Evolutionary conservation across 2,113 vertebrate species (phyloP).

Genomic region (Mesembrinibis cayennensis): DNA sequence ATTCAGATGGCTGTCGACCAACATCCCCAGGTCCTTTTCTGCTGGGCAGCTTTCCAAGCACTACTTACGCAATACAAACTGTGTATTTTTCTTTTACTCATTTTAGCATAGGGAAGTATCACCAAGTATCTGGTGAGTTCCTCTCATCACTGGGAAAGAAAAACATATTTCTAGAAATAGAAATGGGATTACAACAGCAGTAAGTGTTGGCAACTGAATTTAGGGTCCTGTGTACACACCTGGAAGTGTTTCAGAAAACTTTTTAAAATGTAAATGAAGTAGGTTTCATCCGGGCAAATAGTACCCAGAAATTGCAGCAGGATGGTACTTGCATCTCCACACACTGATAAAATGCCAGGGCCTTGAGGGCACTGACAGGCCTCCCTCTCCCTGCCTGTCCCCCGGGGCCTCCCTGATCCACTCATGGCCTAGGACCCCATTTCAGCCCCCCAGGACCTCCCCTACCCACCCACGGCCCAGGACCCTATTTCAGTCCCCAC

Average conservation of each 20-base stretch:
- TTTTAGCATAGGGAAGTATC: neutral
- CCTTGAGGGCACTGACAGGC: accelerated
- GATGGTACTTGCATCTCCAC: neutral
- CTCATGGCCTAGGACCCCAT: too few relatives aligned
- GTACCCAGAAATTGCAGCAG: neutral
- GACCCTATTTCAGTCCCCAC: neutral
- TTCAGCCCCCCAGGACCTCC: neutral
- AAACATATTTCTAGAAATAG: neutral
- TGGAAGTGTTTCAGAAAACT: neutral
- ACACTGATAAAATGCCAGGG: neutral
- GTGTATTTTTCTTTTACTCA: neutral
- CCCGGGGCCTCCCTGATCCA: accelerated
- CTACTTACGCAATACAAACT: neutral
- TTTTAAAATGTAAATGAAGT: neutral
- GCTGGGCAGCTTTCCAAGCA: neutral
- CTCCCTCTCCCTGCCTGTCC: neutral
- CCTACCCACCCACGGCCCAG: too few relatives aligned
- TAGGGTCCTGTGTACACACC: neutral
- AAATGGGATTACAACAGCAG: neutral
- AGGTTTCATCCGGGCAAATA: neutral
- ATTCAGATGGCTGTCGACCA: accelerated
- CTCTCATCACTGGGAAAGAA: neutral
- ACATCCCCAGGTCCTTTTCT: neutral
- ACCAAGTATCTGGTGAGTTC: neutral
- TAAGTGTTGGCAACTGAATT: neutral